Evolutionary conservation across 1,140 invertebrate species (phyloP), one percentile per base, ranked within the genome.

Genomic region (Aphelenchoides avenae): DNA sequence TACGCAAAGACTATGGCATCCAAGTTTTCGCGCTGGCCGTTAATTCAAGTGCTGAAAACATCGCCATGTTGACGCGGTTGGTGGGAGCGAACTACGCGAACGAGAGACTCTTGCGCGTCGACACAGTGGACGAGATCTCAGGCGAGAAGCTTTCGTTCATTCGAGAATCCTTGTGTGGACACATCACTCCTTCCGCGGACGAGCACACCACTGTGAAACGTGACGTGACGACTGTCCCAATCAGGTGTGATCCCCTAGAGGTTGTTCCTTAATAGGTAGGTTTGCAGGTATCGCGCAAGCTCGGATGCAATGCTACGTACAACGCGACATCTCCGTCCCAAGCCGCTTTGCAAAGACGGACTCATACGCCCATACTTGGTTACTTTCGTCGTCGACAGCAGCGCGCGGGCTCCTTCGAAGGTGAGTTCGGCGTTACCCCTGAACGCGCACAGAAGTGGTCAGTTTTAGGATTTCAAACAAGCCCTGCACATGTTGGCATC

Each of bases 1-100:
- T 75, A 6, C 69, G 72, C 9, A 67, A 77, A 18, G 42, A 52
- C 13, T 44, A 61, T 43, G 61, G 47, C 20, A 65, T 76, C 42
- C 63, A 77, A 51, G 42, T 75, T 15, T 77, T 77, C 40, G 61
- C 57, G 15, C 52, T 75, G 11, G 75, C 71, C 0, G 56, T 75
- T 18, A 58, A 61, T 9, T 55, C 72, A 0, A 46, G 54, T 22
- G 27, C 57, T 13, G 68, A 66, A 29, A 57, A 66, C 26, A 43
- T 59, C 3, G 33, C 61, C 27, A 61, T 65, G 4, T 54, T 75
- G 22, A 47, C 57, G 18, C 58, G 72, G 39, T 50, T 75, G 47
- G 63, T 77, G 26, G 72, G 75, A 11, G 37, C 36, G 26, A 62
- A 61, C 62, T 34, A 30, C 36, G 66, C 52, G 24, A 37, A 55